Evolutionary conservation across 2,888 invertebrate genomes (phyloP), one percentile per base, ranked within the genome.

Genomic region (Melipona bicolor): DNA sequence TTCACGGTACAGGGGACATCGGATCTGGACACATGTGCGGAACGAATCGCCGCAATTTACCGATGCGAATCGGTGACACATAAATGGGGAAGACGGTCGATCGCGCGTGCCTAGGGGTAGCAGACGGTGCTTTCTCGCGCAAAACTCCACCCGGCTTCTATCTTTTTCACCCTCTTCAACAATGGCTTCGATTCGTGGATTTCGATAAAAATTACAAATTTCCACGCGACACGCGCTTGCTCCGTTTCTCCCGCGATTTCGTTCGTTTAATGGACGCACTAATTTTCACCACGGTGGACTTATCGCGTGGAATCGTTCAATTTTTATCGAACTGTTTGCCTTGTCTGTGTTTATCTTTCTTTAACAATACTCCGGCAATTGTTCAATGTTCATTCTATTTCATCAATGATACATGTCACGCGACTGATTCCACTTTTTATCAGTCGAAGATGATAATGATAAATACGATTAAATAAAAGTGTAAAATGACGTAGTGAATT

Each of bases 11-110:
- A 78, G 70, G 83, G 85, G 84, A 86, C 90, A 88, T 91, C 89
- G 79, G 89, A 90, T 90, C 84, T 88, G 91, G 88, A 90, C 91
- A 91, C 91, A 91, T 91, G 91, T 90, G 91, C 91, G 89, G 90
- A 87, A 90, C 91, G 91, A 91, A 91, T 91, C 90, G 87, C 78
- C 84, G 88, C 86, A 85, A 90, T 90, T 87, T 88, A 84, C 89
- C 77, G 87, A 88, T 83, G 84, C 84, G 88, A 88, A 87, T 89
- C 90, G 86, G 83, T 89, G 90, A 90, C 87, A 85, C 82, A 64
- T 83, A 80, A 87, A 86, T 77, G 80, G 87, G 79, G 74, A 89
- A 79, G 89, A 86, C 61, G 73, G 78, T 84, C 78, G 81, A 9
- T 59, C 56, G 32, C 61, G 61, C 27, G 61, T 19, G 15, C n/a